phyloP scores from a whole-genome alignment of 2,888 invertebrate genomes.

The Amphimallon solstitiale region DNA sequence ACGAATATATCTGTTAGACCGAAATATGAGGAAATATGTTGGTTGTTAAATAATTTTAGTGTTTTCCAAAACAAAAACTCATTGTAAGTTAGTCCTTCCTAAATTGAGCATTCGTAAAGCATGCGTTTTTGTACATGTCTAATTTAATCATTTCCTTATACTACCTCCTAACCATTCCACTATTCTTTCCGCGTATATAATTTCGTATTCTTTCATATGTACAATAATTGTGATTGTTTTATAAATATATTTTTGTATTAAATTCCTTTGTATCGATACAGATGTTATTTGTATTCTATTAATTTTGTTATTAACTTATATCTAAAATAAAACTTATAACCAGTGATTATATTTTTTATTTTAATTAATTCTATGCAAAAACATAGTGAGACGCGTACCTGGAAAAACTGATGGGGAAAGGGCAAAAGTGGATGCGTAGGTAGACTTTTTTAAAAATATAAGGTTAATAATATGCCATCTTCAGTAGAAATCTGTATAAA shows the following conservation, averaged over 20 bases:
- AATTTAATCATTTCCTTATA: conserved; percentile 17
- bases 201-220: conserved; percentile 29
- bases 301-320: conserved; percentile 39
- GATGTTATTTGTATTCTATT: conserved; percentile 34
- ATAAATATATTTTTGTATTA: conserved; percentile 30
- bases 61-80: conserved; percentile 23
- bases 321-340: conserved; percentile 32
- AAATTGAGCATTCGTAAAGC: no score
- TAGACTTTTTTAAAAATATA: no score
- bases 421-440: no score
- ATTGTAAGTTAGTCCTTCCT: conserved; percentile 16
- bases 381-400: neutral
- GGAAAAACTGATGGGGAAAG: neutral
- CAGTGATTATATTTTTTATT: conserved; percentile 16
- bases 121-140: conserved; percentile 3
- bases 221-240: conserved; percentile 38
- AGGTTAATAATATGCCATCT: no score
- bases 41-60: conserved; percentile 33
- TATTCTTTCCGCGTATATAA: conserved; percentile 1
- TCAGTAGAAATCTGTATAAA: no score
- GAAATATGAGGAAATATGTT: conserved; percentile 23
- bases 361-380: neutral
- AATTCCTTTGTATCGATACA: conserved; percentile 26
- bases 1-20: conserved; percentile 41
- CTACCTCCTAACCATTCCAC: conserved; percentile 32